phyloP scores from a whole-genome alignment of 1,140 invertebrate species.

The Zaprionus gabonicus region DNA sequence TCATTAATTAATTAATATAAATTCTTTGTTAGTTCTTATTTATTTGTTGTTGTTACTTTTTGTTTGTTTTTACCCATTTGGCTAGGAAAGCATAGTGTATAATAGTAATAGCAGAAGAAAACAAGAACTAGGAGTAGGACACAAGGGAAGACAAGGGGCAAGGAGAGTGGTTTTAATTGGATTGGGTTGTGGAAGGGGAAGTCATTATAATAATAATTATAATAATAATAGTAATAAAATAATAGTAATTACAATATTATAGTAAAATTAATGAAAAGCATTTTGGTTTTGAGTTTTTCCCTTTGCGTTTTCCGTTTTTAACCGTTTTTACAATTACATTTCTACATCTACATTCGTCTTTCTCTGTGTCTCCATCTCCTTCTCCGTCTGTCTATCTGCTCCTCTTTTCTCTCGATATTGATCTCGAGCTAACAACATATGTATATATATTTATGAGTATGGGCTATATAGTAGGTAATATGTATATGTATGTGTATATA shows the following conservation, averaged over 20 bases:
- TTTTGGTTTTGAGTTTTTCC: constrained; percentile 54
- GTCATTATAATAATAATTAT: constrained; percentile 14
- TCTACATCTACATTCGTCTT: constrained; percentile 11
- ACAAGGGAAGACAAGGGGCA: constrained; percentile 16
- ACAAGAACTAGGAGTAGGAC: constrained; percentile 21
- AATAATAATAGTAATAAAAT: constrained; percentile 6
- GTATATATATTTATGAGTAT: constrained; percentile 32
- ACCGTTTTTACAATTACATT: constrained; percentile 20
- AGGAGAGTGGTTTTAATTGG: constrained; percentile 2
- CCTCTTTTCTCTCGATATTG: not conserved
- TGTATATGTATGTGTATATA: constrained; percentile 18
- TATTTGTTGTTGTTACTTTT: constrained; percentile 6
- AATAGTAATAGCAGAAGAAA: constrained; percentile 31
- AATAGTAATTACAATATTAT: constrained; percentile 26
- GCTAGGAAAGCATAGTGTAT: constrained; percentile 60
- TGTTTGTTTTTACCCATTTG: constrained; percentile 55
- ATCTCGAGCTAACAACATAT: constrained; percentile 4
- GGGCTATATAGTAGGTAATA: constrained; percentile 23
- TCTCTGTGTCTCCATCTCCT: not conserved
- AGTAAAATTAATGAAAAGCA: constrained; percentile 57
- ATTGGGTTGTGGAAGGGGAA: too few relatives aligned
- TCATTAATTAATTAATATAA: constrained; percentile 54
- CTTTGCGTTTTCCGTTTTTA: constrained; percentile 26
- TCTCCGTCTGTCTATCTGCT: constrained; percentile 10
- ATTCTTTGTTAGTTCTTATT: constrained; percentile 65